Conservation (phyloP, 1,140 invertebrate genomes). For the Adelges cooleyi region DNA sequence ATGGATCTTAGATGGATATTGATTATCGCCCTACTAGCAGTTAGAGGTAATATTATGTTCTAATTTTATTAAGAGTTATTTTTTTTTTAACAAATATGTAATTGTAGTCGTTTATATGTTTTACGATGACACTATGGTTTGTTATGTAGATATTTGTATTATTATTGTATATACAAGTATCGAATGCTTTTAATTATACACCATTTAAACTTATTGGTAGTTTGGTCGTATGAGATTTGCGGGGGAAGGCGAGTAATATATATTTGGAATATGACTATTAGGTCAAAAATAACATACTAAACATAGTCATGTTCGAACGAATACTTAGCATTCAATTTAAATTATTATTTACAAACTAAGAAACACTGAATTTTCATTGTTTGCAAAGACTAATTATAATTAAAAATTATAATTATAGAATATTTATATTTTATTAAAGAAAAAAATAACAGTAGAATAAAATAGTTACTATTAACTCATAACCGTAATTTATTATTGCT, state of each 20-base stretch:
- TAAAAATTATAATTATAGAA: too few relatives aligned
- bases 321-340: too few relatives aligned
- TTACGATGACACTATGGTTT: neutral
- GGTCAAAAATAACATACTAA: neutral
- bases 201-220: neutral
- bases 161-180: neutral
- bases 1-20: slow-evolving; percentile 28
- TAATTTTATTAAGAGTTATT: neutral
- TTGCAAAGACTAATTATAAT: too few relatives aligned
- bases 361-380: too few relatives aligned
- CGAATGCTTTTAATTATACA: neutral
- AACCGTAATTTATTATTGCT: too few relatives aligned
- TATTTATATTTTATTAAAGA: too few relatives aligned
- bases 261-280: slow-evolving; percentile 24
- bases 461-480: too few relatives aligned
- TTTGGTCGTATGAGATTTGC: neutral
- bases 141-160: neutral
- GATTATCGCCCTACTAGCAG: slow-evolving; percentile 6
- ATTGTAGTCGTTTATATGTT: neutral
- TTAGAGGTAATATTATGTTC: slow-evolving; percentile 1
- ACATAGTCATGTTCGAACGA: too few relatives aligned
- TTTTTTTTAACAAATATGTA: neutral
- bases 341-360: too few relatives aligned
- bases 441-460: too few relatives aligned
- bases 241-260: neutral